Evolutionary conservation across 2,797 vertebrate species (phyloP).

Genomic region (Craterocephalus amniculus): DNA sequence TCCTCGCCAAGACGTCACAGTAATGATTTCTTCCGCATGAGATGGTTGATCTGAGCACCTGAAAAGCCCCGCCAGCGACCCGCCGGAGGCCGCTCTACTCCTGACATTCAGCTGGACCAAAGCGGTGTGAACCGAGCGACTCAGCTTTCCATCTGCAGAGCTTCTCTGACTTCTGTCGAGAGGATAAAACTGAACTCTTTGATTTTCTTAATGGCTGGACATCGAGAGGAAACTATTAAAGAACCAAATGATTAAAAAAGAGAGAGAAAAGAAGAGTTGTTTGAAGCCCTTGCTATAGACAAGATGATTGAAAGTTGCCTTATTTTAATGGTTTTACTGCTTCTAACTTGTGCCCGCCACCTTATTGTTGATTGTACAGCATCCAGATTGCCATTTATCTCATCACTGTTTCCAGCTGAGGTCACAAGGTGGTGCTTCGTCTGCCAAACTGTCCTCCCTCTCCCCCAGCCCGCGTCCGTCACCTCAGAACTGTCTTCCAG

Average conservation of each 20-base stretch:
- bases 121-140: conserved; percentile 66
- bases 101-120: conserved; percentile 69
- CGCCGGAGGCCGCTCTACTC: conserved; percentile 27
- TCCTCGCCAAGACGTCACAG: conserved; percentile 51
- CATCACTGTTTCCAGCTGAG: conserved; percentile 38
- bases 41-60: conserved; percentile 56
- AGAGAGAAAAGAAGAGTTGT: conserved; percentile 41
- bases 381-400: conserved; percentile 56
- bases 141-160: conserved; percentile 42
- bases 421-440: conserved; percentile 50
- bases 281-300: conserved; percentile 62
- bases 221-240: conserved; percentile 27
- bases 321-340: conserved; percentile 82
- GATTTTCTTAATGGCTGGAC: conserved; percentile 63
- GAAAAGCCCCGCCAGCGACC: conserved; percentile 14
- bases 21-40: conserved; percentile 49
- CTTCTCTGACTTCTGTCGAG: conserved; percentile 16
- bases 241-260: conserved; percentile 59
- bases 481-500: conserved; percentile 76
- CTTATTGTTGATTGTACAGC: conserved; percentile 74
- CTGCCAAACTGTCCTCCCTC: conserved; percentile 41
- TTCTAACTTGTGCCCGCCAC: conserved; percentile 72
- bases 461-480: not conserved
- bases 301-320: conserved; percentile 82
- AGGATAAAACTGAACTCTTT: conserved; percentile 37